Percentiles rank a stretch among this genome's conserved stretches.
These are phyloP conservation scores for Cherax quadricarinatus DNA, from an alignment of 1,140 invertebrate genomes.

Conservation along the genomic window DNA sequence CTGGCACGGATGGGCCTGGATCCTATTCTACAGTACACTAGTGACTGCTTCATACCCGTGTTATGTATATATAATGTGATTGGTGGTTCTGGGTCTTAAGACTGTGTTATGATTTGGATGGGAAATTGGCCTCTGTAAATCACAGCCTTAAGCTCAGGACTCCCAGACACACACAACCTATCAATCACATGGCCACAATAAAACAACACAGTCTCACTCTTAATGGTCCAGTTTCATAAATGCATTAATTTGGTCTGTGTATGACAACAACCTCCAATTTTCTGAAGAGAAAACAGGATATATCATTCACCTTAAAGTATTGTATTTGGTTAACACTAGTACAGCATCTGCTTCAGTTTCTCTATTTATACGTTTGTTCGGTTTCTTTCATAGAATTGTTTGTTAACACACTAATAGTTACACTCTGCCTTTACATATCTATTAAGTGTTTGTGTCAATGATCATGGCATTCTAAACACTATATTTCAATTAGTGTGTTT, in stretches of 20 bases:
- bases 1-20: slow-evolving; percentile 14
- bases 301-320: background rate
- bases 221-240: slow-evolving; percentile 9
- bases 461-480: background rate
- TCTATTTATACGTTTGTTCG: background rate
- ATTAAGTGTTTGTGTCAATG: background rate
- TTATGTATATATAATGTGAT: slow-evolving; percentile 36
- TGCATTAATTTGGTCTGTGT: background rate
- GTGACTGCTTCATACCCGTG: slow-evolving; percentile 61
- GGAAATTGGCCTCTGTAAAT: background rate
- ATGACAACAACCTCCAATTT: background rate
- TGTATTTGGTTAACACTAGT: slow-evolving; percentile 4
- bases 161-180: background rate
- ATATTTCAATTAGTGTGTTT: background rate
- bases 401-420: background rate
- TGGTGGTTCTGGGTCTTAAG: slow-evolving; percentile 36
- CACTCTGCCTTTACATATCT: background rate
- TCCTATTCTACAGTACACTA: slow-evolving; percentile 47
- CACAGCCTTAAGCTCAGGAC: background rate
- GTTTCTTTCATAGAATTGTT: background rate
- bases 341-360: background rate
- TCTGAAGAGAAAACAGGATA: background rate
- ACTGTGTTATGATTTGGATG: background rate
- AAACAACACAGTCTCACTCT: background rate
- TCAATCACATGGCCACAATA: background rate